Evolutionary conservation across 30 jellyfish, hydroid and myxozoan species (phyloP).

Genomic region (Aurelia coerulea): DNA sequence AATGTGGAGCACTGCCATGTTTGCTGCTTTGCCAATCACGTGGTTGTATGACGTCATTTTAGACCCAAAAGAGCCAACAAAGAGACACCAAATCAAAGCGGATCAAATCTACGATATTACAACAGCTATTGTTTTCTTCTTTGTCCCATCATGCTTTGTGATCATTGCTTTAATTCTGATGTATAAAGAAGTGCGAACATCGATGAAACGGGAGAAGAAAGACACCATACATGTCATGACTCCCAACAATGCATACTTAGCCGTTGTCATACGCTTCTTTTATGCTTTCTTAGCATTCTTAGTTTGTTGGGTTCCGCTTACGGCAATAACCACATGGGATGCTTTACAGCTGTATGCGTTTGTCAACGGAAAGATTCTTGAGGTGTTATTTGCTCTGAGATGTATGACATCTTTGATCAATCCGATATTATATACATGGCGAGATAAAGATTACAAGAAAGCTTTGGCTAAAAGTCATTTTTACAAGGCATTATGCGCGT

Average conservation of each 20-base stretch:
- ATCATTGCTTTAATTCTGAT: conserved; percentile 11
- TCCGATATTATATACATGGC: conserved; percentile 54
- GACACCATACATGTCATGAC: background rate
- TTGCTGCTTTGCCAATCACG: conserved; percentile 43
- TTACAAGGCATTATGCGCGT: conserved; percentile 1
- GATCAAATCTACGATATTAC: conserved; percentile 24
- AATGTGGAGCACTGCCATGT: background rate
- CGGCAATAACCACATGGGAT: conserved; percentile 39
- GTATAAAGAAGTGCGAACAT: conserved; percentile 3
- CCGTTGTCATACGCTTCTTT: conserved; percentile 24
- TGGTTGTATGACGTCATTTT: conserved; percentile 43
- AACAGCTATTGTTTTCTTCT: conserved; percentile 18
- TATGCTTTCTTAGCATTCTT: conserved; percentile 29
- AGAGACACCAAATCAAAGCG: conserved; percentile 4
- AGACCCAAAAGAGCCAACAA: conserved; percentile 2
- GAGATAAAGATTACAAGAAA: conserved; percentile 45
- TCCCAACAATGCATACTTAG: background rate
- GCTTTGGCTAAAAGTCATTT: conserved; percentile 7
- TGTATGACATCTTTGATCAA: conserved; percentile 53
- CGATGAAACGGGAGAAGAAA: background rate
- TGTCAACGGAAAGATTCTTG: conserved; percentile 7
- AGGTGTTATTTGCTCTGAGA: conserved; percentile 40
- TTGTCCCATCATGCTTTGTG: conserved; percentile 44
- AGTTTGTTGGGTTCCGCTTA: conserved; percentile 64
- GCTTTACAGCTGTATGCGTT: background rate